A percentile compares a stretch with the other conserved stretches of the same genome.
phyloP scores from a whole-genome alignment of 2,113 vertebrate species.

The Opisthocomus hoazin region DNA sequence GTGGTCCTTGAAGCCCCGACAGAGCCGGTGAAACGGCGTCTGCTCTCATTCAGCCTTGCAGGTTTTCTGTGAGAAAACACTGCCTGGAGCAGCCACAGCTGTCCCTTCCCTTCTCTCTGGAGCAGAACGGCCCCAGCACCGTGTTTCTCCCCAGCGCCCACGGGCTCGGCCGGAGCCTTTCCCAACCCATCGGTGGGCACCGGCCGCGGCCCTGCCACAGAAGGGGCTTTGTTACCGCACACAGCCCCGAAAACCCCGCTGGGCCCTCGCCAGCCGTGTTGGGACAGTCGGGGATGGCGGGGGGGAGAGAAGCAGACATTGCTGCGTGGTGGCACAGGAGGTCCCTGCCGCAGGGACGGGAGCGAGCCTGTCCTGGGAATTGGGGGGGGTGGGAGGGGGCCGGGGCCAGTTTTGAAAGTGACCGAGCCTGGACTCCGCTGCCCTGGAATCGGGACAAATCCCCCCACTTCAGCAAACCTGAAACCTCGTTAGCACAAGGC shows the following conservation, averaged over 20 bases:
- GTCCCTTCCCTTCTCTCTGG: neutral
- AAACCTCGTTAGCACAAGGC: neutral
- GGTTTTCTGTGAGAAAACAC: neutral
- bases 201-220: neutral
- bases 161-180: neutral
- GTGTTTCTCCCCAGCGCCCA: neutral
- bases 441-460: neutral
- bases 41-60: neutral
- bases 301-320: neutral
- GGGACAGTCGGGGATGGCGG: no score
- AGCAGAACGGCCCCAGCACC: neutral
- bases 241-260: no score
- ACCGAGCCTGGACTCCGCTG: neutral
- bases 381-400: no score
- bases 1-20: neutral
- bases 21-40: neutral
- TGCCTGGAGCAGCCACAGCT: neutral
- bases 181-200: neutral
- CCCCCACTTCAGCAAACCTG: neutral
- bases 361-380: neutral
- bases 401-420: no score
- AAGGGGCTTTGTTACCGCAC: neutral
- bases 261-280: fast-evolving
- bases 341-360: neutral
- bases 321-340: fast-evolving